Evolutionary conservation across 2,113 vertebrate species (phyloP).

Genomic region (Okapia johnstoni): DNA sequence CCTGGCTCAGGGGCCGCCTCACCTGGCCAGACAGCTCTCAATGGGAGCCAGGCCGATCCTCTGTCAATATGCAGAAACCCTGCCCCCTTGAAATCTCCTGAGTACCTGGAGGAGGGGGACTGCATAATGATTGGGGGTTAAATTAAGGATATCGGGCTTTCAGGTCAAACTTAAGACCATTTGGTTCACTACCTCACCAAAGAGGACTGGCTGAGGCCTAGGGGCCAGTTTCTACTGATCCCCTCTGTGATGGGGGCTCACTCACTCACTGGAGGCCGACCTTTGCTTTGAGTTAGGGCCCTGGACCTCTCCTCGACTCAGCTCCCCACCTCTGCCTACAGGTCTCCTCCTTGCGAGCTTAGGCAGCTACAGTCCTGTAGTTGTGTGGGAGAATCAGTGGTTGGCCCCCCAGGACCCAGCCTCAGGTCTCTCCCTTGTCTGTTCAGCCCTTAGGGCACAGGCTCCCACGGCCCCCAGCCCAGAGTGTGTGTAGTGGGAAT

Average conservation of each 20-base stretch:
- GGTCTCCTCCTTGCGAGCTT: background rate
- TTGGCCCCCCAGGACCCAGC: background rate
- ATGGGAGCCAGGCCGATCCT: background rate
- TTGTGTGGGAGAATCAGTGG: background rate
- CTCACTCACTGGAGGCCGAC: background rate
- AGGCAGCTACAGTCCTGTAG: background rate
- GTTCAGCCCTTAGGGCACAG: background rate
- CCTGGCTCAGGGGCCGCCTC: background rate
- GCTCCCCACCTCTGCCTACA: background rate
- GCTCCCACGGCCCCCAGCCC: background rate
- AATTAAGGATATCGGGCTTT: background rate
- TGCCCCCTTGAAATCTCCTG: background rate
- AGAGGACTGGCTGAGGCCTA: background rate
- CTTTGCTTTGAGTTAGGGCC: background rate
- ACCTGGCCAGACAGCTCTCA: background rate
- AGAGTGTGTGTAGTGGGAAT: background rate
- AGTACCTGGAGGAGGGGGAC: no score
- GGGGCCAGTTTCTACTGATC: background rate
- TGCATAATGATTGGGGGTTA: background rate
- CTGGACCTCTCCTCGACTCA: background rate
- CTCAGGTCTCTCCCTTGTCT: background rate
- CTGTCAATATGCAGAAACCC: background rate
- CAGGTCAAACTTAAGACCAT: background rate
- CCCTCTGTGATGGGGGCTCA: background rate
- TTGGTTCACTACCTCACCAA: background rate